phyloP scores from a whole-genome alignment of 2,888 invertebrate species.

The Melitaea athalia region DNA sequence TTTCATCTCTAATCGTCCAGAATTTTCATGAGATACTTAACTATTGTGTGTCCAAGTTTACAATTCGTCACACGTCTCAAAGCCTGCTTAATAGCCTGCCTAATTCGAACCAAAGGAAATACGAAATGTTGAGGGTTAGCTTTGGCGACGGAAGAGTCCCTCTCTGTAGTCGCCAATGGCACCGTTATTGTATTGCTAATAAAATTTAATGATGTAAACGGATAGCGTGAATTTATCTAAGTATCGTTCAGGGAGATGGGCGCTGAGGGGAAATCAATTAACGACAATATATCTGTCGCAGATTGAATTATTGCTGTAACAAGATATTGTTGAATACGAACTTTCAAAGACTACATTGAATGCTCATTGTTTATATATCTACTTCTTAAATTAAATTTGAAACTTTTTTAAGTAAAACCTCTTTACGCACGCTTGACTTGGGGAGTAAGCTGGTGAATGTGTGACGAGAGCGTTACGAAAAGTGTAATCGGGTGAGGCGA shows the following conservation, averaged over 20 bases:
- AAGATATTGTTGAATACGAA: slow-evolving; percentile 58
- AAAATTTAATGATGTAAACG: slow-evolving; percentile 82
- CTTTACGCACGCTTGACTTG: no score
- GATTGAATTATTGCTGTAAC: slow-evolving; percentile 57
- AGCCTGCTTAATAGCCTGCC: slow-evolving; percentile 78
- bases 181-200: slow-evolving; percentile 74
- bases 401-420: no score
- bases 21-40: slow-evolving; percentile 62
- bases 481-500: no score
- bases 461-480: no score
- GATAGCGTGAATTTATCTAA: slow-evolving; percentile 79
- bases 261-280: slow-evolving; percentile 76
- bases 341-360: slow-evolving; percentile 17
- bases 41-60: slow-evolving; percentile 66
- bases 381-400: no score
- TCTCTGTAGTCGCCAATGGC: slow-evolving; percentile 62
- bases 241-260: slow-evolving; percentile 60
- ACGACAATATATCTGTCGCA: slow-evolving; percentile 67
- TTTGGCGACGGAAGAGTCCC: slow-evolving; percentile 70
- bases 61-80: slow-evolving; percentile 78
- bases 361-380: neutral
- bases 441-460: no score
- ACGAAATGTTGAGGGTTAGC: slow-evolving; percentile 68
- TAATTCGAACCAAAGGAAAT: slow-evolving; percentile 79
- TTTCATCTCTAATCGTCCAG: slow-evolving; percentile 57